These are phyloP conservation scores for Labeo catla DNA, from an alignment of 2,113 vertebrate species.

Conservation along the genomic window DNA sequence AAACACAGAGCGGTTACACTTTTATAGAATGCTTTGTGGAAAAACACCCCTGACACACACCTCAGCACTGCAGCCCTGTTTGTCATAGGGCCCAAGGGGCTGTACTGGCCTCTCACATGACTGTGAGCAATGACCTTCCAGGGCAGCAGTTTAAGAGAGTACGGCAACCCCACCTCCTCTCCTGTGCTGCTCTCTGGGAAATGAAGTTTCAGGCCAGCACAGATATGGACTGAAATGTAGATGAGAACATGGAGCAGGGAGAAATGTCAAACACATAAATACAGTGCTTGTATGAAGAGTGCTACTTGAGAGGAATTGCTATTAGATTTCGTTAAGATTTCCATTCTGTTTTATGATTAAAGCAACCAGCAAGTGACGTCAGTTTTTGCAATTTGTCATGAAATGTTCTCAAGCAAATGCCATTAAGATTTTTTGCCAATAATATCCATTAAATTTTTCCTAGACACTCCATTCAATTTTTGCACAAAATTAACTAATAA, in stretches of 20 bases:
- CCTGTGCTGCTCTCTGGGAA: constrained; percentile 66
- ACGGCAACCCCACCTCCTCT: constrained; percentile 62
- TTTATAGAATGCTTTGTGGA: constrained; percentile 84
- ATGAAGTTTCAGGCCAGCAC: constrained; percentile 56
- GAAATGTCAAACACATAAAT: constrained; percentile 49
- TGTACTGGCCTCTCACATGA: constrained; percentile 72
- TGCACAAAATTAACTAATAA: too few species aligned
- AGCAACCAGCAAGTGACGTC: background rate
- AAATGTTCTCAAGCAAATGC: background rate
- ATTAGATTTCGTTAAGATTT: background rate
- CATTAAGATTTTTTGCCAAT: too few species aligned
- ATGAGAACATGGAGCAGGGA: background rate
- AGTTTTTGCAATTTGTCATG: background rate
- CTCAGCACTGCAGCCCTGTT: constrained; percentile 75
- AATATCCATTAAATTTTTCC: too few species aligned
- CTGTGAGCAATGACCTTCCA: constrained; percentile 76
- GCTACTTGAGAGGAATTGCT: background rate
- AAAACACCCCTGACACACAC: constrained; percentile 83
- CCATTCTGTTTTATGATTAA: background rate
- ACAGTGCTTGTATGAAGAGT: background rate
- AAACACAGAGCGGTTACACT: constrained; percentile 80
- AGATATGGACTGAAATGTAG: background rate
- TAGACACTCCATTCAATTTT: too few species aligned
- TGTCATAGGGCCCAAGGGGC: constrained; percentile 79
- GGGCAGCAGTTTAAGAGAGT: constrained; percentile 70